Conservation (phyloP, 2,113 vertebrate genomes). For the Myotis davidii region DNA sequence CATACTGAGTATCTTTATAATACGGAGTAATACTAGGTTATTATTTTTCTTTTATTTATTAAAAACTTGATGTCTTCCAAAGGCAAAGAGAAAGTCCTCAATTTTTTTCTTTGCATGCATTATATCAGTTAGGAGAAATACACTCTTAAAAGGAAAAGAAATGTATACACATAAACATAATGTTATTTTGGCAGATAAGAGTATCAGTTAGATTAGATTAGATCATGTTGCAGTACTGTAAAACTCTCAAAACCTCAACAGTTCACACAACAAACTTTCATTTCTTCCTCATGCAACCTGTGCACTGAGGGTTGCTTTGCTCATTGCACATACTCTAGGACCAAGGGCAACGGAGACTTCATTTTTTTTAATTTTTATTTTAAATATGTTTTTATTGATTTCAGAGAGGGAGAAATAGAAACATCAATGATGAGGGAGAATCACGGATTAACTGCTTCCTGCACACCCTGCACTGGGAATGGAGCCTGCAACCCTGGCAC, state of each 20-base stretch:
- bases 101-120: background rate
- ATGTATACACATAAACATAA: background rate
- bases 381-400: too few relatives aligned
- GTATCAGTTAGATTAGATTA: background rate
- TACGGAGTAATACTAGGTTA: background rate
- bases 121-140: background rate
- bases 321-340: background rate
- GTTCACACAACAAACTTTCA: background rate
- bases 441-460: too few relatives aligned
- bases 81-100: background rate
- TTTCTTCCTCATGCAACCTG: background rate
- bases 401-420: too few relatives aligned
- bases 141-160: background rate
- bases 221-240: background rate
- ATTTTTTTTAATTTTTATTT: too few relatives aligned
- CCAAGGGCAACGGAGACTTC: background rate
- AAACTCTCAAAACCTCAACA: background rate
- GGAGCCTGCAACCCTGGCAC: too few relatives aligned
- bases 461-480: too few relatives aligned
- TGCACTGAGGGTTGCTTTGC: background rate
- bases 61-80: background rate
- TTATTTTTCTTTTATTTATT: background rate
- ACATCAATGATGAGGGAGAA: too few relatives aligned
- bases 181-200: background rate
- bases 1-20: background rate